phyloP scores from a whole-genome alignment of 2,888 invertebrate genomes.

The Dryococelus australis region DNA sequence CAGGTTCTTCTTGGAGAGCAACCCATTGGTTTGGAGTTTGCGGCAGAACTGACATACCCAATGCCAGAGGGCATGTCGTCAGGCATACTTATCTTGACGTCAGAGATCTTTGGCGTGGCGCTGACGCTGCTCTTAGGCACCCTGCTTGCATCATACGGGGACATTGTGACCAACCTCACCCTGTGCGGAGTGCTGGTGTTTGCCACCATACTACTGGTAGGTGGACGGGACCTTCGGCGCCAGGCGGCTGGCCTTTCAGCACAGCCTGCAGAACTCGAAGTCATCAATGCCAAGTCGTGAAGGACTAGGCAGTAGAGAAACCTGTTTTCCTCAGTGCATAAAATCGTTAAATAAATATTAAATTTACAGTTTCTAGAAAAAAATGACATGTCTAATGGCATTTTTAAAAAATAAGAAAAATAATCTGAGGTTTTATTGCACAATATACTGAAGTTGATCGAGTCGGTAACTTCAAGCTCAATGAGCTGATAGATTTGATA shows the following conservation, averaged over 20 bases:
- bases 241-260: conserved; percentile 21
- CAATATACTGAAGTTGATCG: no score
- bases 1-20: conserved; percentile 99
- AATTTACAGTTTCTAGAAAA: no score
- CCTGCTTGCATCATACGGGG: conserved; percentile 63
- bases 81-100: conserved; percentile 90
- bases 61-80: conserved; percentile 98
- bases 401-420: no score
- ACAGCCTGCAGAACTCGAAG: neutral
- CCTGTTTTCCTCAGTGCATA: no score
- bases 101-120: conserved; percentile 77
- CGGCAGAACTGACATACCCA: conserved; percentile 96
- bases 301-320: no score
- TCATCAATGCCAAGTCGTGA: neutral
- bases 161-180: conserved; percentile 82
- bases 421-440: no score
- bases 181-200: conserved; percentile 76
- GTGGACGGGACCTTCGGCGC: conserved; percentile 49
- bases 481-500: no score
- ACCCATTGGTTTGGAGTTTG: conserved; percentile 97
- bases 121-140: conserved; percentile 74
- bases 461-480: no score
- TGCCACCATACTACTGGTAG: conserved; percentile 85
- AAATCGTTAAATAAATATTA: no score
- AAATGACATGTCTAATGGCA: no score